Conservation (phyloP, 2,113 vertebrate genomes). For the Vulpes lagopus region DNA sequence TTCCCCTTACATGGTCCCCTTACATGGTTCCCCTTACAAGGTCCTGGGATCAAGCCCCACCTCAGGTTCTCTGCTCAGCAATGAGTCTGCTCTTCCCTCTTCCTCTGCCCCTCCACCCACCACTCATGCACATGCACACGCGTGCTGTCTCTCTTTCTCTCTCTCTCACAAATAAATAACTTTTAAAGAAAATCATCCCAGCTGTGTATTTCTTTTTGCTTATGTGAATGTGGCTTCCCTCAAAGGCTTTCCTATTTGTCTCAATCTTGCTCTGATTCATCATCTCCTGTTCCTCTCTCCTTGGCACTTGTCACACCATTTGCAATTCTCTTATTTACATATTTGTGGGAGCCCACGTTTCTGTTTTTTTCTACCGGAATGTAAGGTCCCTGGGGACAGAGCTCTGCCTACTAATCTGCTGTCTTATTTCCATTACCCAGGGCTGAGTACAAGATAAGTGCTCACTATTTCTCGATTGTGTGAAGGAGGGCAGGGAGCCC, state of each 20-base stretch:
- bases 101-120: too few relatives aligned
- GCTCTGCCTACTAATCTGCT: neutral
- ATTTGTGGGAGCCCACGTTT: neutral
- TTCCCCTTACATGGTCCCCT: too few relatives aligned
- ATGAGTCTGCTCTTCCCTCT: too few relatives aligned
- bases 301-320: too few relatives aligned
- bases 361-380: neutral
- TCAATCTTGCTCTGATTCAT: neutral
- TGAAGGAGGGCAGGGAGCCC: neutral
- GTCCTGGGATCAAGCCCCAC: too few relatives aligned
- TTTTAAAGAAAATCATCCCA: neutral
- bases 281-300: neutral
- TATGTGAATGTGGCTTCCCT: neutral
- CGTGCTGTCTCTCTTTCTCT: too few relatives aligned
- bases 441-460: accelerated
- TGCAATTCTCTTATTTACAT: neutral
- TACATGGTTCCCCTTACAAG: too few relatives aligned
- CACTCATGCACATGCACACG: too few relatives aligned
- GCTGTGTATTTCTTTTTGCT: neutral
- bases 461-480: neutral
- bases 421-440: neutral
- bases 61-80: too few relatives aligned
- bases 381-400: neutral
- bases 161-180: too few relatives aligned
- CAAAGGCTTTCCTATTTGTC: neutral